These are phyloP conservation scores for Delia radicum DNA, from an alignment of 1,140 invertebrate genomes.

Conservation along the genomic window DNA sequence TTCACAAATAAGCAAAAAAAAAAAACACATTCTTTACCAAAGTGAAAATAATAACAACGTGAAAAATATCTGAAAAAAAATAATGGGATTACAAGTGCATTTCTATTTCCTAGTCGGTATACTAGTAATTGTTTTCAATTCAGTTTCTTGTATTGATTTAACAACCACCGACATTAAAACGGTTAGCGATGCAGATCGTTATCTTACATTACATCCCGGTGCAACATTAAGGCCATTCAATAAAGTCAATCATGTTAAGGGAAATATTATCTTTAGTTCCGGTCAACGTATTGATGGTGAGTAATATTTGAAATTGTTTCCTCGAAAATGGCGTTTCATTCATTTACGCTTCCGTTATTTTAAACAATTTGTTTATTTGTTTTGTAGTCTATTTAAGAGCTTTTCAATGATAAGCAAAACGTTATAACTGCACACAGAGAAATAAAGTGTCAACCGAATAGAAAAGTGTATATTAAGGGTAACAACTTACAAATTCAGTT, in stretches of 20 bases:
- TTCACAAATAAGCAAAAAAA: background rate
- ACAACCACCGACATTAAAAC: constrained; percentile 38
- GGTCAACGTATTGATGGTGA: constrained; percentile 43
- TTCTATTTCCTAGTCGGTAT: background rate
- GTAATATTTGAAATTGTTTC: no score
- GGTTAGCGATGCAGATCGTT: constrained; percentile 41
- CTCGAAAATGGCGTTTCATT: no score
- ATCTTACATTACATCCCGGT: constrained; percentile 31
- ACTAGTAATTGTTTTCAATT: background rate
- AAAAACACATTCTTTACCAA: background rate
- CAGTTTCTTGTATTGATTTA: constrained; percentile 35
- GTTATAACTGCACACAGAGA: no score
- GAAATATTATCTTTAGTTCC: constrained; percentile 41
- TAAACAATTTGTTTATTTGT: no score
- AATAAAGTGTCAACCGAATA: no score
- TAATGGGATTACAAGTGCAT: background rate
- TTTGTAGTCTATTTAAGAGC: no score
- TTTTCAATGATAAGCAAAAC: no score
- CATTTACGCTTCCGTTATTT: no score
- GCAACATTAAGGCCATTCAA: constrained; percentile 29
- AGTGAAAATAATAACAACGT: background rate
- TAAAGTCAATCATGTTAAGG: constrained; percentile 46
- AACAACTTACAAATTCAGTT: no score
- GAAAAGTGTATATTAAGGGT: no score
- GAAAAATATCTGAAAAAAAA: background rate